phyloP scores from a whole-genome alignment of 2,797 vertebrate genomes.

The Phrynocephalus guinanensis region DNA sequence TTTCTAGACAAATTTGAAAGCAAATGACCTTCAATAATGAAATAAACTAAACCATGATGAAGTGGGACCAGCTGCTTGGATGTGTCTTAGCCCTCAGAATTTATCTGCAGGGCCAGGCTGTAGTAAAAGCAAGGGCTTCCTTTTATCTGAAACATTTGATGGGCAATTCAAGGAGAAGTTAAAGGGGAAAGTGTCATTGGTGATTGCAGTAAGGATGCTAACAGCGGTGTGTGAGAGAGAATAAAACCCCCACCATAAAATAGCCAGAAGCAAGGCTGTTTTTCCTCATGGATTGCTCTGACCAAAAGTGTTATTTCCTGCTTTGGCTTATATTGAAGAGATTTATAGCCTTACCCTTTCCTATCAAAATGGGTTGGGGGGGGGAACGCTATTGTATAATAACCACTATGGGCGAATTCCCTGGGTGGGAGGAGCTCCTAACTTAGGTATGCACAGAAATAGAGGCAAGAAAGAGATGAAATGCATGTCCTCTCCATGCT shows the following conservation, averaged over 20 bases:
- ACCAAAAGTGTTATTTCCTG: conserved; percentile 13
- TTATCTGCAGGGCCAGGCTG: conserved; percentile 64
- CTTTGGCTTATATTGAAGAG: conserved; percentile 12
- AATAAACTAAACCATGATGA: conserved; percentile 50
- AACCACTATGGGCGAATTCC: background rate
- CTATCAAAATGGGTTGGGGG: background rate
- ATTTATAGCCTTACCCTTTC: conserved; percentile 1
- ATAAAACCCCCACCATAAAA: conserved; percentile 20
- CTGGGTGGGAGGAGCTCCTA: background rate
- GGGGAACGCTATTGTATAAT: conserved; percentile 1
- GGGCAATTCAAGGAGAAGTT: conserved; percentile 56
- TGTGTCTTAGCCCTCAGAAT: conserved; percentile 78
- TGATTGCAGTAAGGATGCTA: conserved; percentile 11
- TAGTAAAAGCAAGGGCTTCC: conserved; percentile 68
- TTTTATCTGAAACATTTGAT: conserved; percentile 80
- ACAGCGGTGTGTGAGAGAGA: conserved; percentile 32
- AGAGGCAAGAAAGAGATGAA: background rate
- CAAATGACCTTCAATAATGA: conserved; percentile 75
- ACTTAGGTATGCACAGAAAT: background rate
- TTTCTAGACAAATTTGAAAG: conserved; percentile 89
- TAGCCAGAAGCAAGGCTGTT: background rate
- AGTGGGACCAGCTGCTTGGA: conserved; percentile 88
- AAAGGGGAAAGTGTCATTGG: conserved; percentile 51
- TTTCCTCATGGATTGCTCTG: background rate
- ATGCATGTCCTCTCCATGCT: background rate